phyloP scores from a whole-genome alignment of 1,140 invertebrate genomes.

The Aleiodes sp. region DNA sequence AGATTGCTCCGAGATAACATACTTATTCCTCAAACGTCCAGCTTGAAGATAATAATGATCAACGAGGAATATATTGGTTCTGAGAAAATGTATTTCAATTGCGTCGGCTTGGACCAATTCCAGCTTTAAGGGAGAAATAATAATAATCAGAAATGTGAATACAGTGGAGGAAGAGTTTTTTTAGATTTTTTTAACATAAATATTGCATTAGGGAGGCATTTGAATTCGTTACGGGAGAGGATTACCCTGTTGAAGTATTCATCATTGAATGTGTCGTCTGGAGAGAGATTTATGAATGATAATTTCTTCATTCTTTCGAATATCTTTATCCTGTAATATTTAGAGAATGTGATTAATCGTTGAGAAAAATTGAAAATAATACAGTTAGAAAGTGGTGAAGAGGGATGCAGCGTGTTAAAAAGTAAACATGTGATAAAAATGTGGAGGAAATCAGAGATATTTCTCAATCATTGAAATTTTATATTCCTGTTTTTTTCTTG shows the following conservation, averaged over 20 bases:
- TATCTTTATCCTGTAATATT: constrained; percentile 19
- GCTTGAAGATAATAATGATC: constrained; percentile 33
- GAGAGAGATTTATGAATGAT: constrained; percentile 19
- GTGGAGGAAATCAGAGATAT: too few relatives aligned
- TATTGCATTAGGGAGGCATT: constrained; percentile 13
- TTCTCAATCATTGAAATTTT: too few relatives aligned
- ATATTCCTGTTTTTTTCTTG: too few relatives aligned
- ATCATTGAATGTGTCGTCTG: constrained; percentile 32
- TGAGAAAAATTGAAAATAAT: too few relatives aligned
- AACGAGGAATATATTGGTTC: constrained; percentile 31
- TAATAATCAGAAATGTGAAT: too few relatives aligned
- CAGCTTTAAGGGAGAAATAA: too few relatives aligned
- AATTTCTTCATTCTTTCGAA: constrained; percentile 19
- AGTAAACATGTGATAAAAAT: too few relatives aligned
- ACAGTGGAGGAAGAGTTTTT: not conserved
- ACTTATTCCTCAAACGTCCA: constrained; percentile 25
- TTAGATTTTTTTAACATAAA: constrained; percentile 4
- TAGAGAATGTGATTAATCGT: not conserved
- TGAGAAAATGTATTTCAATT: constrained; percentile 28
- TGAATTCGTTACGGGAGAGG: not conserved
- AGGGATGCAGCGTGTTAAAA: too few relatives aligned
- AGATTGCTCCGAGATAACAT: not conserved
- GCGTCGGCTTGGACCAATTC: constrained; percentile 27
- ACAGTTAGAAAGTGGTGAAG: too few relatives aligned
- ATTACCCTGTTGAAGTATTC: constrained; percentile 32